Percentiles rank a stretch among this genome's conserved stretches.
Evolutionary conservation across 1,140 invertebrate species (phyloP).

Genomic region (Bombus vancouverensis): DNA sequence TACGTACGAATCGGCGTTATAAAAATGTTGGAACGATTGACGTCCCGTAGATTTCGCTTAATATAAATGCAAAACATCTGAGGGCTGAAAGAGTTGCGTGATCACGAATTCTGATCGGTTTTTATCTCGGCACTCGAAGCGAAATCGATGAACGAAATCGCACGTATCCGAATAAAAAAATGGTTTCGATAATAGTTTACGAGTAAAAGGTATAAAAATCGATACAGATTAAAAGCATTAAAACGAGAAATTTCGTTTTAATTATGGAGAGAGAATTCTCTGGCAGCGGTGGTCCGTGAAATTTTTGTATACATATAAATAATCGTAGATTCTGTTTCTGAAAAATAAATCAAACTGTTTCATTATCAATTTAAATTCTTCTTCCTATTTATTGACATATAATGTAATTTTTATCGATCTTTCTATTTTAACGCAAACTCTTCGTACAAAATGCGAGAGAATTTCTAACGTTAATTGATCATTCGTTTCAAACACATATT

Average conservation of each 20-base stretch:
- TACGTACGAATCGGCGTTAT: not conserved
- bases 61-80: conserved; percentile 38
- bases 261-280: not conserved
- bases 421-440: no score
- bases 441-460: no score
- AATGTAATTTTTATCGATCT: no score
- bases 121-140: not conserved
- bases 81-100: not conserved
- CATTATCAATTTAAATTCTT: not conserved
- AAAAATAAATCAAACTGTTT: not conserved
- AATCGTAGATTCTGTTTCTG: not conserved
- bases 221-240: not conserved
- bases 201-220: not conserved
- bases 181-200: not conserved
- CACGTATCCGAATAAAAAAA: not conserved
- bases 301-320: not conserved
- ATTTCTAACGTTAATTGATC: no score
- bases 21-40: conserved; percentile 7
- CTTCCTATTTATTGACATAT: not conserved
- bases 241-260: conserved; percentile 1
- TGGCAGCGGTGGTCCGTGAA: not conserved
- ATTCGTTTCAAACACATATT: no score
- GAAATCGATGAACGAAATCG: not conserved
- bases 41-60: not conserved
- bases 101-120: conserved; percentile 29